Conservation (phyloP, 1,140 invertebrate species). For the Frieseomelitta varia region DNA sequence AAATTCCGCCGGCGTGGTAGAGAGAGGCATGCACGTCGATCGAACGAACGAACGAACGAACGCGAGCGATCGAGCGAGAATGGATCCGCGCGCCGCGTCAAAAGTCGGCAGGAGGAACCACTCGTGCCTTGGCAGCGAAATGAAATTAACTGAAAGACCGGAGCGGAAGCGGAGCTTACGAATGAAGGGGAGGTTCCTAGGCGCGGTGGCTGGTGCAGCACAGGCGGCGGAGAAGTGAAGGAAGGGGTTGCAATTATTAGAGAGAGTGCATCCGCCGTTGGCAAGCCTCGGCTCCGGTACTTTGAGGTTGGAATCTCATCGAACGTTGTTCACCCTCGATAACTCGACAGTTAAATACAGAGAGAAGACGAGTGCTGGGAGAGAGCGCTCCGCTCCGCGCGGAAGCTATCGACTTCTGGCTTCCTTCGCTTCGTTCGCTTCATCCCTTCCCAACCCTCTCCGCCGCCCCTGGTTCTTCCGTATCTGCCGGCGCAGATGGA, state of each 20-base stretch:
- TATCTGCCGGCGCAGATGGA: constrained; percentile 44
- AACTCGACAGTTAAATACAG: constrained; percentile 55
- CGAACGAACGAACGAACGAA: constrained; percentile 1
- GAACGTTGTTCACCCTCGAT: constrained; percentile 50
- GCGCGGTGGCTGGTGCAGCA: not conserved
- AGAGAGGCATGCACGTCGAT: not conserved
- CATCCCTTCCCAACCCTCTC: not conserved
- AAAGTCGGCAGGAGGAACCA: constrained; percentile 20
- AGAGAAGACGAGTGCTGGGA: constrained; percentile 15
- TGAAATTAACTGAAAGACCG: constrained; percentile 25
- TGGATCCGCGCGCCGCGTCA: not conserved
- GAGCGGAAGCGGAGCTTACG: not conserved
- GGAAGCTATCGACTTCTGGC: constrained; percentile 49
- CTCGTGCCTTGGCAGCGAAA: constrained; percentile 10
- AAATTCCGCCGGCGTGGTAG: not conserved
- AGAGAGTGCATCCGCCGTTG: constrained; percentile 46
- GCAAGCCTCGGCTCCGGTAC: constrained; percentile 23
- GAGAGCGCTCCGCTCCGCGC: constrained; percentile 8
- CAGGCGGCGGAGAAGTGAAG: not conserved
- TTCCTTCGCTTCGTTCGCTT: constrained; percentile 32
- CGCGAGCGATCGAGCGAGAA: not conserved
- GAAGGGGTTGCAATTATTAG: constrained; percentile 45
- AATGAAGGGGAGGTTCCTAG: not conserved
- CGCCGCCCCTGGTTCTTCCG: not conserved
- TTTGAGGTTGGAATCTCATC: constrained; percentile 49